Percentiles rank a stretch among this genome's conserved stretches.
phyloP scores from a whole-genome alignment of 1,140 invertebrate species.

The Macrobrachium nipponense region DNA sequence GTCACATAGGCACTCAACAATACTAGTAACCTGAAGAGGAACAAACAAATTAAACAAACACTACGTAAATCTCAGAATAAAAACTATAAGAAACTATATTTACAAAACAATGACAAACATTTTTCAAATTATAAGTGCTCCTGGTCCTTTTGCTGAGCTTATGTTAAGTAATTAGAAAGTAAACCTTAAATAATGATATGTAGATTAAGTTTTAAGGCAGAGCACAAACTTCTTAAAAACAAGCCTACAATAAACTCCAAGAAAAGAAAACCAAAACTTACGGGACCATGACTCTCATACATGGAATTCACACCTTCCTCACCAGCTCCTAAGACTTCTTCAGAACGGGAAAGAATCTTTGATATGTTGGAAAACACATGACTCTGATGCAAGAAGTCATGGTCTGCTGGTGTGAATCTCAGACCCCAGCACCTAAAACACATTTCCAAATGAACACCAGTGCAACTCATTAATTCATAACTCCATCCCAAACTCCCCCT shows the following conservation, averaged over 20 bases:
- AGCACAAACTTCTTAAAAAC: neutral
- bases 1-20: conserved; percentile 79
- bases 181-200: too few relatives aligned
- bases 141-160: too few relatives aligned
- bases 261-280: conserved; percentile 60
- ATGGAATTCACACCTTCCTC: conserved; percentile 57
- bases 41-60: neutral
- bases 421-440: conserved; percentile 83
- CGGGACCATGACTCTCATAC: conserved; percentile 58
- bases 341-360: conserved; percentile 92
- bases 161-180: too few relatives aligned
- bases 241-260: neutral
- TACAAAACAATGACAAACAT: too few relatives aligned
- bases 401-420: conserved; percentile 87
- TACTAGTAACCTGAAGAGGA: conserved; percentile 65
- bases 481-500: neutral
- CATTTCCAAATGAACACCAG: neutral
- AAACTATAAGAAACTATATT: too few relatives aligned
- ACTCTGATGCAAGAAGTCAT: conserved; percentile 90
- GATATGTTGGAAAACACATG: conserved; percentile 97
- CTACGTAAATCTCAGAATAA: neutral
- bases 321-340: conserved; percentile 70
- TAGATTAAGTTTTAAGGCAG: neutral
- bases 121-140: too few relatives aligned
- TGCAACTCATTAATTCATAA: neutral